Percentiles rank a stretch among this genome's conserved stretches.
phyloP scores from a whole-genome alignment of 2,888 invertebrate species.

The Stratiomys singularior region DNA sequence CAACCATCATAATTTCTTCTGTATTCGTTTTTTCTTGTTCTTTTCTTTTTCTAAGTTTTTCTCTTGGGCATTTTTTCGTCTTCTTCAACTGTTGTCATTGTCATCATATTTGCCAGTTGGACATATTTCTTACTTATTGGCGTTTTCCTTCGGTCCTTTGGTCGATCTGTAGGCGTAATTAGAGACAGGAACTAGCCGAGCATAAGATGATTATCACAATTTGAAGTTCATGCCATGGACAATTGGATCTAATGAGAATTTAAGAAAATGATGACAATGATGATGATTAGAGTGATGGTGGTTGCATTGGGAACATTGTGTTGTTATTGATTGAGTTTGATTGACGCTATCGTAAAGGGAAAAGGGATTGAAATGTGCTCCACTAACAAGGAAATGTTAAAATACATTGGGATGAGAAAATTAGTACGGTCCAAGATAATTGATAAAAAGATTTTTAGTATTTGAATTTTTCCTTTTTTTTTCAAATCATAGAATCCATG shows the following conservation, averaged over 20 bases:
- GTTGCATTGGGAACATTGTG: too few relatives aligned
- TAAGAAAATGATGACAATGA: slow-evolving; percentile 23
- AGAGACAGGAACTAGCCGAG: neutral
- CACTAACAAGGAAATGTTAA: too few relatives aligned
- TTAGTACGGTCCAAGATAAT: too few relatives aligned
- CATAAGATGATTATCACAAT: slow-evolving; percentile 34
- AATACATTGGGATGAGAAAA: too few relatives aligned
- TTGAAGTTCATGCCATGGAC: slow-evolving; percentile 33
- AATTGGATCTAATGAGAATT: slow-evolving; percentile 33
- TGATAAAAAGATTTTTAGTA: too few relatives aligned
- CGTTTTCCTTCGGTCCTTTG: neutral
- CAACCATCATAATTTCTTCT: slow-evolving; percentile 37
- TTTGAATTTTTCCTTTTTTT: too few relatives aligned
- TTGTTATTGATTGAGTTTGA: too few relatives aligned
- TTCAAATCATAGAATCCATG: too few relatives aligned
- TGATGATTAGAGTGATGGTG: too few relatives aligned
- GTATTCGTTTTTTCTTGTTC: neutral
- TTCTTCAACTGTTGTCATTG: neutral
- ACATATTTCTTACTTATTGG: neutral
- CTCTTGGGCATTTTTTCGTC: neutral
- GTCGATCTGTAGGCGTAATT: neutral
- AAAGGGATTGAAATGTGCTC: too few relatives aligned
- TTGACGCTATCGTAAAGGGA: too few relatives aligned
- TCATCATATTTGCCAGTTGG: neutral
- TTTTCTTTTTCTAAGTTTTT: neutral